phyloP scores from a whole-genome alignment of 2,888 invertebrate genomes.

The Itoplectis maculator region DNA sequence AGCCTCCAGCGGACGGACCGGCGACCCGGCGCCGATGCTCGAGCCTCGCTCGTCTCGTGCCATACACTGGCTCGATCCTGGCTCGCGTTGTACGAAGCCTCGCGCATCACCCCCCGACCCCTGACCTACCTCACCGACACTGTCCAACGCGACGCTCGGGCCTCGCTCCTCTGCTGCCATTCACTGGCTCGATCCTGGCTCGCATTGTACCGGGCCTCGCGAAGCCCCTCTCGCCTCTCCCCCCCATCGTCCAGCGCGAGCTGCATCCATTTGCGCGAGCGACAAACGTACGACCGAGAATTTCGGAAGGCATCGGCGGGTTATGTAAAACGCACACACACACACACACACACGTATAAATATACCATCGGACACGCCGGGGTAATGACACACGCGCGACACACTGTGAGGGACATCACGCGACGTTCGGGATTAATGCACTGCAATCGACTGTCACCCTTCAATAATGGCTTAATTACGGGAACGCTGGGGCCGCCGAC shows the following conservation, averaged over 20 bases:
- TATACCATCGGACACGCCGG: no score
- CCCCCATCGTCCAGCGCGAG: no score
- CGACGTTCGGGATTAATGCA: constrained; percentile 27
- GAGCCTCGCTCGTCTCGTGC: constrained; percentile 5
- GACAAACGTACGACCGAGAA: constrained; percentile 17
- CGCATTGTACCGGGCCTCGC: constrained; percentile 3
- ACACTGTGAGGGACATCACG: neutral
- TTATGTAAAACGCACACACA: constrained; percentile 36
- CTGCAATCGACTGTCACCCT: constrained; percentile 33
- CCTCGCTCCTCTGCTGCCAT: constrained; percentile 10
- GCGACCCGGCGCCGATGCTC: no score
- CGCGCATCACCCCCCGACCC: neutral
- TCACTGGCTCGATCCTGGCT: neutral
- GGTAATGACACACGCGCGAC: neutral
- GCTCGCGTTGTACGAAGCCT: constrained; percentile 3
- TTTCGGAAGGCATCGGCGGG: constrained; percentile 13
- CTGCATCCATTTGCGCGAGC: neutral
- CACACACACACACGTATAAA: neutral
- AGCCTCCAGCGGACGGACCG: neutral
- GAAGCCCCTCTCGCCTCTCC: no score
- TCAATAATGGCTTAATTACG: constrained; percentile 43
- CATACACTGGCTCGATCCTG: neutral
- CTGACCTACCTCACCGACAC: no score
- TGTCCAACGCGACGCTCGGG: no score
- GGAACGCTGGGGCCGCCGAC: neutral